Evolutionary conservation across 2,888 invertebrate genomes (phyloP), one percentile per base, ranked within the genome.

Genomic region (Drosophila kuntzei): DNA sequence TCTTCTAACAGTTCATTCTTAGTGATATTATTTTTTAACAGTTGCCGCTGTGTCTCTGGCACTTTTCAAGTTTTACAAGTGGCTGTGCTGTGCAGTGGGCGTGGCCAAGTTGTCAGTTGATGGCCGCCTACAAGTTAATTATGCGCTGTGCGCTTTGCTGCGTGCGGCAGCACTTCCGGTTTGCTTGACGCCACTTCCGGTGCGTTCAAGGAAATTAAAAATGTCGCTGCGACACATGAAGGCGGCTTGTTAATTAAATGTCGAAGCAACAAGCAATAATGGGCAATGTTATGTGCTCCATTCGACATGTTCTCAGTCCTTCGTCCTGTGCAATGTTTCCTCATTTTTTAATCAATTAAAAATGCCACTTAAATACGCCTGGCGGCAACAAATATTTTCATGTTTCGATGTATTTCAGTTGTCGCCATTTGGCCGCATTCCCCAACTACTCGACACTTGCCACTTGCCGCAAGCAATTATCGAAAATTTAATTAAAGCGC

Each of bases 401-500:
- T 84, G 79, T 73, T 46, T 37, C 67, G 27, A 36, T 46, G 41
- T 55, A 58, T 57, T 55, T 50, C 79, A 79, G 57, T 57, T 55
- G 65, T 64, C 62, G 80, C 61, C 61, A 59, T 20, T 57, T 59
- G 29, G 25, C 41, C 37, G 18, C 47, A 37, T 20, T 16, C 2
- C 37, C 25, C 14, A 27, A 14, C 27, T 11, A 9, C 53, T 11
- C 37, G 29, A 32, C 39, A 20, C 25, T 34, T 9, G 34, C 49
- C 36, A 54, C 62, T 60, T 61, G 69, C 63, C 55, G 80, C 84
- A 72, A 89, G 87, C 81, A 85, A 85, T 85, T 89, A 89, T 81
- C 82, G 89, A 85, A 81, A 89, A 87, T 85, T 83, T 85, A 85
- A 85, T 85, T 89, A 85, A 85, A 81, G 76, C 78, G 55, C 85